Evolutionary conservation across 64 coral and sea anemone species (phyloP), one percentile per base, ranked within the genome.

Genomic region (Stichodactyla helianthus): DNA sequence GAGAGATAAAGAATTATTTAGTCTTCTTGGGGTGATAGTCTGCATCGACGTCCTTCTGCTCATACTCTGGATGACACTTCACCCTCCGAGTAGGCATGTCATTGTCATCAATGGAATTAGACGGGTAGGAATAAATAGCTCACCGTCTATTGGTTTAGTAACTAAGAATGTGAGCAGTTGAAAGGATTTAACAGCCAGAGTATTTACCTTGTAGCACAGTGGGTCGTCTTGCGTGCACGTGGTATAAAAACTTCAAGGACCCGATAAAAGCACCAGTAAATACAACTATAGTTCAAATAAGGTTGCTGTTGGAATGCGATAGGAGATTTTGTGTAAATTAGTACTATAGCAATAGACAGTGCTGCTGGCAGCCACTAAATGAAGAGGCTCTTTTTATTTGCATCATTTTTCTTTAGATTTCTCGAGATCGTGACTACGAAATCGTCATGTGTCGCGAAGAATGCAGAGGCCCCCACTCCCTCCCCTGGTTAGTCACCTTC

Each of bases 1-100:
- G 53, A 87, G 91, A 76, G 94, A 95, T 65, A 92, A 82, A 10
- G 94, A 95, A 77, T 57, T 95, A 79, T 92, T 95, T 80, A 87
- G 94, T 26, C n/a, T 95, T 82, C 55, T 95, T 22, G 85, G 77
- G 0, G 79, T 83, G 19, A 76, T 95, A 16, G 79, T 95, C 3
- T 65, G 84, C 71, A 88, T 93, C 58, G 94, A 95, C 78, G 90
- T 93, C 4, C 51, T 93, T 51, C 70, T 92, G 6, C 28, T 95
- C 65, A 53, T 58, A 8, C 23, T 87, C 10, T 95, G 94, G 94
- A 95, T 95, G 94, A 60, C 59, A 17, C 78, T 95, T 1, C 94
- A 95, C 67, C 94, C 94, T 56, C 94, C 94, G 22, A 90, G 87
- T 20, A 86, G 94, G 12, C 77, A 87, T 3, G 55, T 93, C 55